Percentiles rank a stretch among this genome's conserved stretches.
Conservation (phyloP, 2,888 invertebrate species). For the Hetaerina titia region DNA sequence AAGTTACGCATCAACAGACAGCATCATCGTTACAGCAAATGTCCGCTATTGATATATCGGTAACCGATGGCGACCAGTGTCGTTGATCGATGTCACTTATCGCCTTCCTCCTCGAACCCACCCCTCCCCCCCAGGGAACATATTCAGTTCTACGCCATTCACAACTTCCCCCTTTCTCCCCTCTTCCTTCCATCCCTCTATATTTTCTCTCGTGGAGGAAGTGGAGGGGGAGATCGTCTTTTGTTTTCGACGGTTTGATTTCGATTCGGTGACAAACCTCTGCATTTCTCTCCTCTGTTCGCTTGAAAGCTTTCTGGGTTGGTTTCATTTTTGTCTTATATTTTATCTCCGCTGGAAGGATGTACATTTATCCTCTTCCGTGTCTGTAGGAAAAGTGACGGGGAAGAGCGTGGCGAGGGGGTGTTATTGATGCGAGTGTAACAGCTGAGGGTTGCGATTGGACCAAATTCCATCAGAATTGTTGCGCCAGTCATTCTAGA, state of each 20-base stretch:
- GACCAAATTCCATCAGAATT: neutral
- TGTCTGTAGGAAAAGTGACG: neutral
- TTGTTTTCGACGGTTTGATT: neutral
- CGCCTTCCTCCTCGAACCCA: neutral
- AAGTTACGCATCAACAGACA: neutral
- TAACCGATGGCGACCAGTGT: neutral
- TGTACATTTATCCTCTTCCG: neutral
- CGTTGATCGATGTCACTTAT: neutral
- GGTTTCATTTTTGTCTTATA: neutral
- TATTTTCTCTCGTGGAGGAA: neutral
- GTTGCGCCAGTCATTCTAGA: neutral
- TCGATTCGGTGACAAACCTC: constrained; percentile 10
- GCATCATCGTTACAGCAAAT: neutral
- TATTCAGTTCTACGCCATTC: neutral
- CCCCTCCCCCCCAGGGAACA: neutral
- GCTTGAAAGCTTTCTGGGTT: neutral
- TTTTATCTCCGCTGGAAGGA: neutral
- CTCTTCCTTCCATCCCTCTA: neutral
- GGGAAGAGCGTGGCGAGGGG: neutral
- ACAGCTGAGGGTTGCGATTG: neutral
- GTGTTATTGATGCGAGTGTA: neutral
- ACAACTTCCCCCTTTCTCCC: neutral
- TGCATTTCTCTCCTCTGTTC: neutral
- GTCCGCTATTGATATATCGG: neutral
- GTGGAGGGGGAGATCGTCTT: neutral